These are phyloP conservation scores for Struthio camelus DNA, from an alignment of 2,113 vertebrate genomes.

Conservation along the genomic window DNA sequence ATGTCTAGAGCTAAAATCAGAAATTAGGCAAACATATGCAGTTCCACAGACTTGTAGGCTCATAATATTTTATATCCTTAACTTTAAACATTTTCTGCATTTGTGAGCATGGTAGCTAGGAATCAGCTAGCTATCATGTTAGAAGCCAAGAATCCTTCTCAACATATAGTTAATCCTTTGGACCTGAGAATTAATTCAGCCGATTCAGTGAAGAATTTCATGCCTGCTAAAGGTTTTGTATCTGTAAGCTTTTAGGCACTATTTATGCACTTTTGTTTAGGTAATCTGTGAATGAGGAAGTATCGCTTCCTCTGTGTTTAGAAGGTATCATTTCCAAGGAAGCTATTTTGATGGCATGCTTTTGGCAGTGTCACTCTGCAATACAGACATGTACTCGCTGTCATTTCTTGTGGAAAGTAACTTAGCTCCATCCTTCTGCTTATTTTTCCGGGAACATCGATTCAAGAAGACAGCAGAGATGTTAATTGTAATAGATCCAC, in stretches of 20 bases:
- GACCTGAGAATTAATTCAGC: not conserved
- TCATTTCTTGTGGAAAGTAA: not conserved
- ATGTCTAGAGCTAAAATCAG: not conserved
- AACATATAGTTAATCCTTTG: not conserved
- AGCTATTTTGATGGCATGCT: not conserved
- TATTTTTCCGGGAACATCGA: not conserved
- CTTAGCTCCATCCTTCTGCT: not conserved
- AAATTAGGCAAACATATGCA: not conserved
- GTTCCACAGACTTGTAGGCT: not conserved
- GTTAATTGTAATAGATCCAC: not conserved
- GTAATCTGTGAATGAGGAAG: not conserved
- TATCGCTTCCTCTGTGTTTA: not conserved
- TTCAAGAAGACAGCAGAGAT: not conserved
- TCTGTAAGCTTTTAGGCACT: not conserved
- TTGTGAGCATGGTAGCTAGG: not conserved
- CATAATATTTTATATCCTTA: not conserved
- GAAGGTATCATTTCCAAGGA: not conserved
- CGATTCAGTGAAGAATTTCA: not conserved
- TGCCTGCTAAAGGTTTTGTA: not conserved
- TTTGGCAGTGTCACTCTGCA: not conserved
- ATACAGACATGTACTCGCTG: not conserved
- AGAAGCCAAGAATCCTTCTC: not conserved
- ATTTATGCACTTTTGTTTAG: not conserved
- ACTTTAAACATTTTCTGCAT: not conserved
- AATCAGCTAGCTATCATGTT: not conserved